Evolutionary conservation across 2,113 vertebrate genomes (phyloP).

Genomic region (Peromyscus leucopus): DNA sequence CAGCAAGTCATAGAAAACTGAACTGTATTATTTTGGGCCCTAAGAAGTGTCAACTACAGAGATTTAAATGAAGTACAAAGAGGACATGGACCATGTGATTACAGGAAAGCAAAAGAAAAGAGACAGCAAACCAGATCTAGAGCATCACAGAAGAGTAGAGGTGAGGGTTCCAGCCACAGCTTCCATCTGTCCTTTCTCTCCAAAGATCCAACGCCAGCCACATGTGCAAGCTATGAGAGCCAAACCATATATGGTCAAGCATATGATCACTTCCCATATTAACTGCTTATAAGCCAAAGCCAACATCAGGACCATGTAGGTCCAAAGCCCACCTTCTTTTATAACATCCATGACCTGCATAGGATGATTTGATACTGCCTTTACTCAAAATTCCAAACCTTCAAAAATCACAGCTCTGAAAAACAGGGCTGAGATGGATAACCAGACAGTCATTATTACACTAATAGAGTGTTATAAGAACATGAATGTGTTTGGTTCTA

Average conservation of each 20-base stretch:
- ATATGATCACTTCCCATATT: neutral
- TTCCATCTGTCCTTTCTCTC: neutral
- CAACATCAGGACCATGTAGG: neutral
- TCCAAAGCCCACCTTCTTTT: neutral
- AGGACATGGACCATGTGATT: no score
- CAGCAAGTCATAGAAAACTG: neutral
- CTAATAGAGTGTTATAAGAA: fast-evolving
- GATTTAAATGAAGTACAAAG: neutral
- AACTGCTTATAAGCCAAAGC: fast-evolving
- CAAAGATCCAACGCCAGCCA: neutral
- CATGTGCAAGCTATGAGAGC: neutral
- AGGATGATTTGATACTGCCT: no score
- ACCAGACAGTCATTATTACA: neutral
- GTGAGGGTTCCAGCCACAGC: neutral
- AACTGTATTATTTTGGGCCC: neutral
- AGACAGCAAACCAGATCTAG: neutral
- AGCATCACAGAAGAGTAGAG: neutral
- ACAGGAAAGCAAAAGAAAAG: no score
- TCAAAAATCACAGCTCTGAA: neutral
- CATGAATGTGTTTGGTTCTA: fast-evolving
- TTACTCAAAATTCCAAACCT: no score
- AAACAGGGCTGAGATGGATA: neutral
- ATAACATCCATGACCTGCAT: no score
- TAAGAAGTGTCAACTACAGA: neutral
- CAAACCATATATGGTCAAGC: neutral